Evolutionary conservation across 2,797 vertebrate species (phyloP).

Genomic region (Hypotaenidia philippensis): DNA sequence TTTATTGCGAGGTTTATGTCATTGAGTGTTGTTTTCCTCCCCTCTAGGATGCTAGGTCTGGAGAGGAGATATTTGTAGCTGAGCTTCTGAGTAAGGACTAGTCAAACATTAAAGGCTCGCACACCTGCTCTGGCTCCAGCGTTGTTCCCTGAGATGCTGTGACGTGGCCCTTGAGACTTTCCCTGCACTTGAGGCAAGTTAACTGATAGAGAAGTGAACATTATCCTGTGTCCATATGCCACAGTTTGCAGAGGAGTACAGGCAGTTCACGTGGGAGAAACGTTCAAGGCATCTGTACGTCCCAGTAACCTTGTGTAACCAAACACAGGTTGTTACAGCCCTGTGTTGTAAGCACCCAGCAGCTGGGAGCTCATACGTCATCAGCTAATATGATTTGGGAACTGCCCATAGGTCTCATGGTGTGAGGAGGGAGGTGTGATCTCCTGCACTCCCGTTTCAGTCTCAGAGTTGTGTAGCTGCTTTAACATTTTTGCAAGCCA

Average conservation of each 20-base stretch:
- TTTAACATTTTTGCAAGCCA: neutral
- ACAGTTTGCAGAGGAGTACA: neutral
- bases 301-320: neutral
- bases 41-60: neutral
- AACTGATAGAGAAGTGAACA: neutral
- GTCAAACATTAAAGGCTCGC: neutral
- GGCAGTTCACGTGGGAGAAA: neutral
- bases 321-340: neutral
- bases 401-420: neutral
- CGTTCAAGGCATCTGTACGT: neutral
- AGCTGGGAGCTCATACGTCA: neutral
- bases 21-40: neutral
- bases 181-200: rapidly evolving
- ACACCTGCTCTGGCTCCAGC: neutral
- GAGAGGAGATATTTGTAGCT: neutral
- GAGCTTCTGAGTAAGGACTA: neutral
- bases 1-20: neutral
- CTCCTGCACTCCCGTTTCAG: neutral
- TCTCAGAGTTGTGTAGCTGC: rapidly evolving
- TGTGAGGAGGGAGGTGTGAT: rapidly evolving
- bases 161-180: neutral
- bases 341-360: neutral
- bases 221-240: neutral
- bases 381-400: neutral
- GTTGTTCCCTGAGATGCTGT: neutral